These are phyloP conservation scores for Stenodema calcarata DNA, from an alignment of 2,888 invertebrate species.

Conservation along the genomic window DNA sequence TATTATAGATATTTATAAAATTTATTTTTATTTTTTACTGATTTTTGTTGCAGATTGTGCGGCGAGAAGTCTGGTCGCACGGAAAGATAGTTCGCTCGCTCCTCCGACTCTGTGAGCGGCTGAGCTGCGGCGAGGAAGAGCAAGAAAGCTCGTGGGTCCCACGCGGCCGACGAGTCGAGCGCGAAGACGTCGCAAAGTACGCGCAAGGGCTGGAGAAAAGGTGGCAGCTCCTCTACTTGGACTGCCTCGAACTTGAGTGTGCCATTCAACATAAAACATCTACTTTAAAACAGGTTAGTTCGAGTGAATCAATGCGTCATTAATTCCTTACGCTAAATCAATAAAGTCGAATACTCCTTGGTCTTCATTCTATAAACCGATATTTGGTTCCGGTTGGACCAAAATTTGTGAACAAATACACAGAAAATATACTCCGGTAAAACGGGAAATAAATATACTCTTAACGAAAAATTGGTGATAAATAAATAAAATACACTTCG, in stretches of 20 bases:
- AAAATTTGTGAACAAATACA: no score
- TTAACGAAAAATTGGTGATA: no score
- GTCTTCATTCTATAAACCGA: no score
- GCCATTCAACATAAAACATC: slow-evolving; percentile 71
- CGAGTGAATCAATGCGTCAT: neutral
- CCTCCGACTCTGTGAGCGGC: slow-evolving; percentile 76
- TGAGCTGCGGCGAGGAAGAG: slow-evolving; percentile 59
- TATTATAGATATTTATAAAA: no score
- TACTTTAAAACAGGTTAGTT: slow-evolving; percentile 38
- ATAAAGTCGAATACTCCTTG: no score
- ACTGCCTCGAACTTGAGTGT: slow-evolving; percentile 91
- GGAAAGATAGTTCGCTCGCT: slow-evolving; percentile 81
- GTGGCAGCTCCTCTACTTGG: slow-evolving; percentile 88
- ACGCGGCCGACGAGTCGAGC: slow-evolving; percentile 58
- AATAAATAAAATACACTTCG: no score
- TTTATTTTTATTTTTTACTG: no score
- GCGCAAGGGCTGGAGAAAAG: slow-evolving; percentile 81
- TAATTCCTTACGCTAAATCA: no score
- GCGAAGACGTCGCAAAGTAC: slow-evolving; percentile 63
- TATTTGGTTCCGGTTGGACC: no score
- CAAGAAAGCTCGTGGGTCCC: slow-evolving; percentile 65
- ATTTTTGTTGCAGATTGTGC: slow-evolving; percentile 63
- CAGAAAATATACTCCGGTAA: no score
- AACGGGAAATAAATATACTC: no score
- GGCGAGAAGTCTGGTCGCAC: slow-evolving; percentile 91